Percentiles rank a stretch among this genome's conserved stretches.
These are phyloP conservation scores for Bothrops jararaca DNA, from an alignment of 2,113 vertebrate species.

Conservation along the genomic window DNA sequence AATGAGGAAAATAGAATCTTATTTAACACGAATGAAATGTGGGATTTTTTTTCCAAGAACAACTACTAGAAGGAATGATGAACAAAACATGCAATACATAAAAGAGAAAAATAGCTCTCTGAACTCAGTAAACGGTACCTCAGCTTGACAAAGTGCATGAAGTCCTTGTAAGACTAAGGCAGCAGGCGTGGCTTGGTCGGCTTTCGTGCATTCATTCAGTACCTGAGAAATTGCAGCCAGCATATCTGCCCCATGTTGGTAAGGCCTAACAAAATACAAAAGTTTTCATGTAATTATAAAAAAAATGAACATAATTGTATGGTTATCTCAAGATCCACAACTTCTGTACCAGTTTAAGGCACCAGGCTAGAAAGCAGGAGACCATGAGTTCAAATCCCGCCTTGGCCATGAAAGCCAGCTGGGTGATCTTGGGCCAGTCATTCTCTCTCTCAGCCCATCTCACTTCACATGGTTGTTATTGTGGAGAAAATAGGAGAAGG, in stretches of 20 bases:
- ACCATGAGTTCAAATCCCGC: neutral
- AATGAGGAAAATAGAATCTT: neutral
- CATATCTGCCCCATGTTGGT: constrained; percentile 96
- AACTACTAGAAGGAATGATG: neutral
- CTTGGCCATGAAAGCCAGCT: neutral
- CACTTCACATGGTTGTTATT: neutral
- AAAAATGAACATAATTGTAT: neutral
- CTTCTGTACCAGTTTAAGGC: neutral
- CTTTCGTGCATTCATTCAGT: constrained; percentile 79
- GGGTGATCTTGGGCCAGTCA: neutral
- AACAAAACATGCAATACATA: neutral
- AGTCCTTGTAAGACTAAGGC: constrained; percentile 88
- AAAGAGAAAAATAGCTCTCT: neutral
- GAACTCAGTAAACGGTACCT: constrained; percentile 71
- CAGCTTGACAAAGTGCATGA: constrained; percentile 86
- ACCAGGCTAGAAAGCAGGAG: neutral
- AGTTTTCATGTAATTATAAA: neutral
- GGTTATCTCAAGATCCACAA: neutral
- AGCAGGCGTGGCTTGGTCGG: constrained; percentile 85
- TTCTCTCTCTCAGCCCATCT: neutral
- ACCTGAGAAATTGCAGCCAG: constrained; percentile 84
- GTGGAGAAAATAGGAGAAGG: neutral
- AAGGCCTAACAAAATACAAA: constrained; percentile 75
- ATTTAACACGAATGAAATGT: neutral
- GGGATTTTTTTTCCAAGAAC: neutral